Conservation (phyloP, 2,113 vertebrate species). For the Cyphomyrus plagiostoma region DNA sequence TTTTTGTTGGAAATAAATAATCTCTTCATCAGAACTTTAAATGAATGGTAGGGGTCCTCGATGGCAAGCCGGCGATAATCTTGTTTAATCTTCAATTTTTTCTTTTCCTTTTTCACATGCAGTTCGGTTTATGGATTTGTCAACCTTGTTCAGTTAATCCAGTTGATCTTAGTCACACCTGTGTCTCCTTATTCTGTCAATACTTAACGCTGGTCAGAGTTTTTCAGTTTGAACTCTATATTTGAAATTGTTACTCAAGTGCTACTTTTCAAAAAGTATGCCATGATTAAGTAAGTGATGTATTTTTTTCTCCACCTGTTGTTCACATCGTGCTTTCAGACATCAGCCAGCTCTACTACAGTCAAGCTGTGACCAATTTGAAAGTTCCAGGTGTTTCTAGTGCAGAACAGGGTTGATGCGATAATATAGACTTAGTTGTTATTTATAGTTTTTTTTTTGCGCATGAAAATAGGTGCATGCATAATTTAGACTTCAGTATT, state of each 20-base stretch:
- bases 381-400: not conserved
- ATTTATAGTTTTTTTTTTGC: not conserved
- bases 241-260: not conserved
- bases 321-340: not conserved
- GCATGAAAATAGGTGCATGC: not conserved
- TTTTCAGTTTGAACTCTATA: not conserved
- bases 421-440: not conserved
- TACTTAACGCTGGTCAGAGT: not conserved
- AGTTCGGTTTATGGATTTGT: not conserved
- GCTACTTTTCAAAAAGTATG: not conserved
- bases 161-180: not conserved
- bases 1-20: not conserved
- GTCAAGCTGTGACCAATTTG: not conserved
- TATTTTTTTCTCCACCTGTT: not conserved
- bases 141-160: not conserved
- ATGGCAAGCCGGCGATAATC: not conserved
- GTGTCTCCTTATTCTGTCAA: not conserved
- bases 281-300: not conserved
- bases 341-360: not conserved
- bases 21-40: not conserved
- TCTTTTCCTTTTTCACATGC: not conserved
- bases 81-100: not conserved
- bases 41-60: not conserved
- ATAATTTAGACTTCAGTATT: not conserved
- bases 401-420: not conserved